Conservation (phyloP, 1,140 invertebrate genomes). For the Meteorus sp. region DNA sequence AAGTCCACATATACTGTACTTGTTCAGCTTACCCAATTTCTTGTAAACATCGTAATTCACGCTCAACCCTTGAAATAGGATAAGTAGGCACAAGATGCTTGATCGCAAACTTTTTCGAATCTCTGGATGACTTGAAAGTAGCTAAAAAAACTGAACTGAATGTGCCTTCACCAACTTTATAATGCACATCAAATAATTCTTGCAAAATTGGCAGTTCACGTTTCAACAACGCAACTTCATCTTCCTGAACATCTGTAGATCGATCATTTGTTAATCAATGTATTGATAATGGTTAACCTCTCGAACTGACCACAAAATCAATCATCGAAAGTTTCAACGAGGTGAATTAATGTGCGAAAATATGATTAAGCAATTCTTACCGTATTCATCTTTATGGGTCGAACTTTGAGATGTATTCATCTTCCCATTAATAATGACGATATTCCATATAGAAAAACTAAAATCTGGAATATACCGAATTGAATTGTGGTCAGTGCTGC, state of each 20-base stretch:
- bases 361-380: too few species aligned
- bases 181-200: constrained; percentile 68
- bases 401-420: too few species aligned
- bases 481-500: too few species aligned
- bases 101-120: constrained; percentile 70
- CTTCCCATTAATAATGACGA: too few species aligned
- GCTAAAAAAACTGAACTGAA: constrained; percentile 82
- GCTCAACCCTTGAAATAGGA: constrained; percentile 74
- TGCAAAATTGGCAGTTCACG: constrained; percentile 63
- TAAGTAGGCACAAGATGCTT: constrained; percentile 84
- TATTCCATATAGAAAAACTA: too few species aligned
- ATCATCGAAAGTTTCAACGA: too few species aligned
- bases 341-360: too few species aligned
- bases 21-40: constrained; percentile 75
- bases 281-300: background rate
- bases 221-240: constrained; percentile 33
- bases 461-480: too few species aligned
- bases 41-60: constrained; percentile 76
- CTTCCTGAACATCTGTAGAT: background rate
- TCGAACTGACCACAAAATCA: too few species aligned
- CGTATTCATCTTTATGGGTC: too few species aligned
- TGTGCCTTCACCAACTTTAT: constrained; percentile 77
- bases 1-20: background rate
- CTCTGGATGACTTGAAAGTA: constrained; percentile 63
- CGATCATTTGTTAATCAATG: constrained; percentile 12